Base-by-base conservation (phyloP, 1,140 invertebrate species). In the Meteorus sp. region DNA sequence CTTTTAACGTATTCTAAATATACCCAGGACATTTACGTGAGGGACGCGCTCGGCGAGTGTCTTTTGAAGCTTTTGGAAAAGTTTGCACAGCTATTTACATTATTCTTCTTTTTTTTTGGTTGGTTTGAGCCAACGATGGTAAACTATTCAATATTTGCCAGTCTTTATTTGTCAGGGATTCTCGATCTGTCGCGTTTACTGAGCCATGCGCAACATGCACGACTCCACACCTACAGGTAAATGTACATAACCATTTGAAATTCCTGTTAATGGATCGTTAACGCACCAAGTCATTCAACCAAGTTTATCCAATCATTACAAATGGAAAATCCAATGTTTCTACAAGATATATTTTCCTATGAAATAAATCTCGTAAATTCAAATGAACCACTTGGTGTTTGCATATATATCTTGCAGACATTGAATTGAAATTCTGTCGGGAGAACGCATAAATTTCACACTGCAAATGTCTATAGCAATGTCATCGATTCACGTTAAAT, bases 81-180 rank as follows among this genome's bases (percentile, higher is more conserved):
- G 31, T 39, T 5, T 29, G 11, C 47, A 48, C n/a, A 54, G 58
- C 48, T 60, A 60, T n/a, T n/a, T n/a, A n/a, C n/a, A n/a, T n/a
- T n/a, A n/a, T n/a, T n/a, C n/a, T n/a, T n/a, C n/a, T n/a, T n/a
- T n/a, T 60, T 60, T 60, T 55, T 47, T 27, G 33, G 58, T 19
- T 22, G 44, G 44, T 48, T 15, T 47, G 15, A 37, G 45, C 20
- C 44, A 37, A 41, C 20, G 39, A 60, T 17, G 51, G 44, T 44
- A 48, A 54, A 60, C 41, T 15, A 29, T 55, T 43, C 44, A 59
- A 54, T 60, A 60, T 60, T 60, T 60, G 58, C 58, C 43, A 43
- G 44, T 31, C n/a, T 6, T 23, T 60, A 31, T 60, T 60, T 54
- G 52, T 44, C 20, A 15, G 48, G 27, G 31, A 39, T 23, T 17